phyloP scores from a whole-genome alignment of 2,113 vertebrate species.

The Anguilla rostrata region DNA sequence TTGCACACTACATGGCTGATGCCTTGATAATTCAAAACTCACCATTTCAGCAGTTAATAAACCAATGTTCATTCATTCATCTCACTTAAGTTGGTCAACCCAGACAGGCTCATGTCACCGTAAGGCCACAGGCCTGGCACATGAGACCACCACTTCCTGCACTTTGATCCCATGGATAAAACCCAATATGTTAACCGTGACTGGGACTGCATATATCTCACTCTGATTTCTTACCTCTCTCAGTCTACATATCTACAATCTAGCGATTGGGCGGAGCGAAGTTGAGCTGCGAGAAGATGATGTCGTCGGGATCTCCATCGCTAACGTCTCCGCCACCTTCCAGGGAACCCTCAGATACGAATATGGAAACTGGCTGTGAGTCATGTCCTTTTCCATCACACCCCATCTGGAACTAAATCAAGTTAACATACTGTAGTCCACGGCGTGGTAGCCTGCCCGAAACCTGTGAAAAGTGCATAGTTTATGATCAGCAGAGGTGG shows the following conservation, averaged over 20 bases:
- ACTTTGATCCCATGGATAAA: background rate
- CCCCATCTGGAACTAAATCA: background rate
- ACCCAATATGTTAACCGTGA: background rate
- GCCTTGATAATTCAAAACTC: too few relatives aligned
- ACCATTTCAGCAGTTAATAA: too few relatives aligned
- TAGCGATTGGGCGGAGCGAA: conserved; percentile 73
- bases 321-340: conserved; percentile 73
- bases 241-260: conserved; percentile 79
- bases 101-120: too few relatives aligned
- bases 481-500: too few relatives aligned
- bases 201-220: background rate
- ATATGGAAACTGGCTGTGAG: conserved; percentile 80
- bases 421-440: background rate
- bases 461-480: too few relatives aligned
- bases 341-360: conserved; percentile 76
- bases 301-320: conserved; percentile 68
- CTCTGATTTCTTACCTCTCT: background rate
- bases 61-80: too few relatives aligned
- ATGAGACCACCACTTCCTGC: too few relatives aligned
- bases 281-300: conserved; percentile 70
- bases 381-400: conserved; percentile 24
- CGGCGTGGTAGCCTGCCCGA: too few relatives aligned
- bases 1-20: too few relatives aligned
- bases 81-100: too few relatives aligned
- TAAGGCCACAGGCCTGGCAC: too few relatives aligned